Evolutionary conservation across 2,797 vertebrate genomes (phyloP).

Genomic region (Urophycis tenuis): DNA sequence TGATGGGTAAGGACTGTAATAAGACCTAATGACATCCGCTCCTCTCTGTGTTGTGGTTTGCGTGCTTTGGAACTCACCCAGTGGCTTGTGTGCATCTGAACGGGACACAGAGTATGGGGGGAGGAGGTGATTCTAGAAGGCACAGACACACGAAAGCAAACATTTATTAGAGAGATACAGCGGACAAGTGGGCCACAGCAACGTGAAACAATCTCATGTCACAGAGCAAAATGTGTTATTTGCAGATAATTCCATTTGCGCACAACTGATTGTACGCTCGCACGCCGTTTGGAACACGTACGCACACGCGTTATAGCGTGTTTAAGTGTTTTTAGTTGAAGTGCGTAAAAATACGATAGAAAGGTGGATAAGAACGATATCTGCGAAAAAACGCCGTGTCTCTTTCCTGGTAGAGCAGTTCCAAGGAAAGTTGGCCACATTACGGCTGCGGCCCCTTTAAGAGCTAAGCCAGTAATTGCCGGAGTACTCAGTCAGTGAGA

Average conservation of each 20-base stretch:
- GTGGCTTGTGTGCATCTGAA: conserved; percentile 81
- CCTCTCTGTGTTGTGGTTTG: background rate
- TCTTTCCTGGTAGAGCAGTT: background rate
- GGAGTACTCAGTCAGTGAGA: conserved; percentile 81
- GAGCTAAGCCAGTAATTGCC: conserved; percentile 82
- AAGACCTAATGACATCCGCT: background rate
- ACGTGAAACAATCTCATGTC: background rate
- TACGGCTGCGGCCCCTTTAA: conserved; percentile 80
- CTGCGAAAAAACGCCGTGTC: background rate
- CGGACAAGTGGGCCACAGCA: background rate
- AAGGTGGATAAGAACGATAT: background rate
- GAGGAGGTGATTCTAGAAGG: conserved; percentile 91
- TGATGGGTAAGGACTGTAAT: background rate
- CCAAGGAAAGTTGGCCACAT: conserved; percentile 43
- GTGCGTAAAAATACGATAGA: background rate
- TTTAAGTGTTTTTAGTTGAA: background rate
- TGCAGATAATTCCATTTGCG: background rate
- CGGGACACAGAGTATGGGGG: conserved; percentile 89
- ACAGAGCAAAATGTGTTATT: background rate
- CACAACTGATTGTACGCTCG: background rate
- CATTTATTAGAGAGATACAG: background rate
- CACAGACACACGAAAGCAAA: conserved; percentile 30
- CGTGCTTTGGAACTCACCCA: conserved; percentile 76
- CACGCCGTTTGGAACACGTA: background rate
- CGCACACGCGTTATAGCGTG: background rate